These are phyloP conservation scores for Julus scanicus DNA, from an alignment of 2,888 invertebrate species.

Conservation along the genomic window DNA sequence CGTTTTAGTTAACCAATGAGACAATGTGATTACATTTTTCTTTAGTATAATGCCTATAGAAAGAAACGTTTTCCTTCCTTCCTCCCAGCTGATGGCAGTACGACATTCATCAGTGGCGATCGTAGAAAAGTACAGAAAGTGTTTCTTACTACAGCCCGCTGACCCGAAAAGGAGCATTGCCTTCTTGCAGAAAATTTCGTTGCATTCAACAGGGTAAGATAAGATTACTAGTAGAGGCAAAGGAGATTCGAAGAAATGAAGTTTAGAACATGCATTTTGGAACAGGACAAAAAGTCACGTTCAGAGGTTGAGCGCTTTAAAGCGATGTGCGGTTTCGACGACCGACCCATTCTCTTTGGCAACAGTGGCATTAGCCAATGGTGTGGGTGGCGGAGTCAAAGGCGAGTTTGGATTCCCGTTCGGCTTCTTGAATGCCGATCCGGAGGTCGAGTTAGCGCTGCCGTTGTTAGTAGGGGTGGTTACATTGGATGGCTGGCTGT, in stretches of 20 bases:
- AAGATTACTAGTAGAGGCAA: background rate
- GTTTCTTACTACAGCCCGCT: background rate
- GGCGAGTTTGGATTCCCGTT: background rate
- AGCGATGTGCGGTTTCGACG: constrained; percentile 18
- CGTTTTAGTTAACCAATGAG: background rate
- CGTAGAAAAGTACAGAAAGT: background rate
- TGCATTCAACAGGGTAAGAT: background rate
- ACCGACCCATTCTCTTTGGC: background rate
- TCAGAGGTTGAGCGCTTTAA: constrained; percentile 50
- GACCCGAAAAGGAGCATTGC: background rate
- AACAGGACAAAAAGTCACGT: background rate
- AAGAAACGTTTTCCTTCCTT: background rate
- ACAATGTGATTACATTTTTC: background rate
- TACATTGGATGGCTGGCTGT: constrained; percentile 24
- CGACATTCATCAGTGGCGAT: background rate
- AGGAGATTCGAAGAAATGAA: background rate
- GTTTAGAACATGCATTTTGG: background rate
- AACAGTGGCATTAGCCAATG: background rate
- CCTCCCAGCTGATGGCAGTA: background rate
- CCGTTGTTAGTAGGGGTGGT: constrained; percentile 30
- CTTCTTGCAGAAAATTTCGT: background rate
- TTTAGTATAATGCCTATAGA: background rate
- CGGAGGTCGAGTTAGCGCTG: background rate
- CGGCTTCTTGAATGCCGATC: background rate
- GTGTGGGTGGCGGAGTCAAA: constrained; percentile 50